Conservation (phyloP, 2,797 vertebrate species). For the Eurystomus glaucurus region DNA sequence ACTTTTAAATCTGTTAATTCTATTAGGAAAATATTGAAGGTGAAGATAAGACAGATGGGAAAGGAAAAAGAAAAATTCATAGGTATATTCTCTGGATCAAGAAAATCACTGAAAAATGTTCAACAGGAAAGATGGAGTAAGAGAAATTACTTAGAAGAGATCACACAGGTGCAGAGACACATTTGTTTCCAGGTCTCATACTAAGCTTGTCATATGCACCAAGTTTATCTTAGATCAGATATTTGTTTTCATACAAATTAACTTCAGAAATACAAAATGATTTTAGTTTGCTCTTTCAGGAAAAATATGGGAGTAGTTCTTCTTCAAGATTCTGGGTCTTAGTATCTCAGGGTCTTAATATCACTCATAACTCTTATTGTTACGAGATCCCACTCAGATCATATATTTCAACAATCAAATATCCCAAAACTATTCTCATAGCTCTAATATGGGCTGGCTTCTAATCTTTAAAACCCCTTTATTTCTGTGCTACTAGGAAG, state of each 20-base stretch:
- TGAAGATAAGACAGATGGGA: background rate
- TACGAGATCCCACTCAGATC: background rate
- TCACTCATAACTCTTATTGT: accelerated
- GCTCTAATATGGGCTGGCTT: background rate
- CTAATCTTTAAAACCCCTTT: background rate
- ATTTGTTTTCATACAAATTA: background rate
- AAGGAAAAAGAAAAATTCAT: background rate
- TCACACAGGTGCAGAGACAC: background rate
- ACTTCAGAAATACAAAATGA: background rate
- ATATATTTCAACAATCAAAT: background rate
- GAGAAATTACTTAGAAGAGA: background rate
- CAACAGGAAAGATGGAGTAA: background rate
- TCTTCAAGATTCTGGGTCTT: background rate
- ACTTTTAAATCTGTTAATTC: background rate
- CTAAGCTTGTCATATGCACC: background rate
- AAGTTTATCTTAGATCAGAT: background rate
- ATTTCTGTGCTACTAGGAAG: background rate
- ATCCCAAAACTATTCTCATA: background rate
- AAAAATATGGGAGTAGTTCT: background rate
- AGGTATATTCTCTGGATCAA: background rate
- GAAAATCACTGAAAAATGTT: background rate
- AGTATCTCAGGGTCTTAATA: background rate
- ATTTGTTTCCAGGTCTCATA: background rate
- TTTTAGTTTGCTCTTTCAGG: background rate
- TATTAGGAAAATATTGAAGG: background rate